A percentile compares a stretch with the other conserved stretches of the same genome.
These are phyloP conservation scores for Aproaerema taeniolella DNA, from an alignment of 2,888 invertebrate genomes.

Conservation along the genomic window DNA sequence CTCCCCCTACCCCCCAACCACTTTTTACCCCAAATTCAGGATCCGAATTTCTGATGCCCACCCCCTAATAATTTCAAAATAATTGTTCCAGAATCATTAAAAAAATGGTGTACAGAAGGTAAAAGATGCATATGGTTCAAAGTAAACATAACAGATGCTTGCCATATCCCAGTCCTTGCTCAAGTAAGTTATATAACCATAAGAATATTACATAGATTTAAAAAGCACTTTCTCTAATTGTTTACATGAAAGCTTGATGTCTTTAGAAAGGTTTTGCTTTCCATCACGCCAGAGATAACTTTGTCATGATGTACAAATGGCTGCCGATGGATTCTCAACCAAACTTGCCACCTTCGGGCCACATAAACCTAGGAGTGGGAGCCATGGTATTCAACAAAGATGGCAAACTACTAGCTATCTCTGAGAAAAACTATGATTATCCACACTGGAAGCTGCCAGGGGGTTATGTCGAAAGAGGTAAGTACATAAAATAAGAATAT, in stretches of 20 bases:
- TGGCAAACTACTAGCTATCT: constrained; percentile 86
- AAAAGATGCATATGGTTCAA: constrained; percentile 89
- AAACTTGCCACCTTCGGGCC: constrained; percentile 86
- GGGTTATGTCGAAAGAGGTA: constrained; percentile 91
- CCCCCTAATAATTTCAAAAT: too few relatives aligned
- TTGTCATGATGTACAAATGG: constrained; percentile 91
- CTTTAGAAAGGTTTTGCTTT: constrained; percentile 89
- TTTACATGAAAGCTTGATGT: constrained; percentile 38
- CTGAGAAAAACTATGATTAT: constrained; percentile 82
- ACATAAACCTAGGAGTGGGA: constrained; percentile 88
- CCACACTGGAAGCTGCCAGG: constrained; percentile 95
- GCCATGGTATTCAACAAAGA: constrained; percentile 89
- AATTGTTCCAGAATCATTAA: constrained; percentile 83
- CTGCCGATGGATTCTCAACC: constrained; percentile 78
- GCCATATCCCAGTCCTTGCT: constrained; percentile 84
- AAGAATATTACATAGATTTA: background rate
- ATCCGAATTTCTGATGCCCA: too few relatives aligned
- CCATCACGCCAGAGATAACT: constrained; percentile 90
- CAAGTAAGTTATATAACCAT: constrained; percentile 65
- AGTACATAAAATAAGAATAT: too few relatives aligned
- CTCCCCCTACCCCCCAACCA: too few relatives aligned
- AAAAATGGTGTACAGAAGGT: constrained; percentile 80
- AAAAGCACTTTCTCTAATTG: background rate
- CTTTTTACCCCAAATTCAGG: too few relatives aligned
- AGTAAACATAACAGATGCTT: constrained; percentile 81